Conservation (phyloP, 1,140 invertebrate genomes). For the Brachionus manjavacas region DNA sequence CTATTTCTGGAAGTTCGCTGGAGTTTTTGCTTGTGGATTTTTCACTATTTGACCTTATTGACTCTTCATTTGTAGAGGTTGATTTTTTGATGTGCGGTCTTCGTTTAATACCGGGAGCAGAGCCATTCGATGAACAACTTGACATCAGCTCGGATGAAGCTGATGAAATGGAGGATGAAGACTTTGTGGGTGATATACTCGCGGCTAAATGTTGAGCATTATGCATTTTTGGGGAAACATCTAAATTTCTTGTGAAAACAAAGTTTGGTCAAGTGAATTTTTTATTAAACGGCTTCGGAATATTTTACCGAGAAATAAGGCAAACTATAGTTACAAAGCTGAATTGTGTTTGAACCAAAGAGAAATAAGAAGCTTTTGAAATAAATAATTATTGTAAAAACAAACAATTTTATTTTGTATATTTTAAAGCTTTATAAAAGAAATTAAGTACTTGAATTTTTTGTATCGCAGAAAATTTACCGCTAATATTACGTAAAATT, state of each 20-base stretch:
- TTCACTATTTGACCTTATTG: not conserved
- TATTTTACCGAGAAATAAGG: not conserved
- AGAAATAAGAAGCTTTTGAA: not conserved
- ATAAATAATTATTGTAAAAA: constrained; percentile 8
- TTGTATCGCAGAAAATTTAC: not conserved
- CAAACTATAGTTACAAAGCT: not conserved
- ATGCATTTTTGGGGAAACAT: not conserved
- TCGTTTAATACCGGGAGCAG: not conserved
- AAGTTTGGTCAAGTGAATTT: not conserved
- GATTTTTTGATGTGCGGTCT: not conserved
- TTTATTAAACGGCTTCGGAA: not conserved
- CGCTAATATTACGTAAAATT: constrained; percentile 4
- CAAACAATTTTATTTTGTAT: constrained; percentile 1
- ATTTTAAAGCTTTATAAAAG: not conserved
- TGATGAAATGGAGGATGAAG: not conserved
- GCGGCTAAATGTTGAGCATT: not conserved
- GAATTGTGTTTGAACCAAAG: not conserved
- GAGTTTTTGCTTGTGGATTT: not conserved
- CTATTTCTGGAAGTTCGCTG: not conserved
- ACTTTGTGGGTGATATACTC: not conserved
- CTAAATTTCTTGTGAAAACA: not conserved
- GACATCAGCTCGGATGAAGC: constrained; percentile 18
- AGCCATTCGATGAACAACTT: constrained; percentile 10
- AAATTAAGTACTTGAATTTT: not conserved
- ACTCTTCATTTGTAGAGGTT: not conserved